Evolutionary conservation across 2,797 vertebrate genomes (phyloP).

Genomic region (Phylloscopus collybita): DNA sequence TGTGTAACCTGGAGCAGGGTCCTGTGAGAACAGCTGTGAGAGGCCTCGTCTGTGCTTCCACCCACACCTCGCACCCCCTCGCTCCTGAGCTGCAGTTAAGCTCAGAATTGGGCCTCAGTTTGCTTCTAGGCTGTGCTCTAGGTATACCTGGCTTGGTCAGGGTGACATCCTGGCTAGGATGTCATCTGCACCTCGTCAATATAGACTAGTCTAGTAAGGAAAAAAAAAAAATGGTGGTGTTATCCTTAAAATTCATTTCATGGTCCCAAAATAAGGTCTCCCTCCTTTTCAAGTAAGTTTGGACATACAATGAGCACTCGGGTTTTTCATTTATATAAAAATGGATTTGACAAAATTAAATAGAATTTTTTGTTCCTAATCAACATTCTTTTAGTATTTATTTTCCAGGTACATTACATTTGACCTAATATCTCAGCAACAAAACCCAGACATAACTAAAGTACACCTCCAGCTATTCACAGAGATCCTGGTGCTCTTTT

Average conservation of each 20-base stretch:
- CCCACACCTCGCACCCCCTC: not conserved
- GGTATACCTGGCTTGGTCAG: not conserved
- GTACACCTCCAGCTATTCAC: constrained; percentile 36
- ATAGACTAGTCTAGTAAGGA: not conserved
- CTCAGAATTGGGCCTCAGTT: not conserved
- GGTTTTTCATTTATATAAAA: not conserved
- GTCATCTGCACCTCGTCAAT: not conserved
- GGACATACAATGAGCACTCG: rapidly evolving
- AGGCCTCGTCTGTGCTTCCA: not conserved
- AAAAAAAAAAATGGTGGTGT: not conserved
- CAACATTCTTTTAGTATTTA: not conserved
- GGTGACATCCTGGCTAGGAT: not conserved
- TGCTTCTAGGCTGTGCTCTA: not conserved
- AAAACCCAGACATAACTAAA: constrained; percentile 61
- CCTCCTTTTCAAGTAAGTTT: not conserved
- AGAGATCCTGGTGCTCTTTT: constrained; percentile 15
- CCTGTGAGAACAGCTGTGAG: not conserved
- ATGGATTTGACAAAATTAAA: not conserved
- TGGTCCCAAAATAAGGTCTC: not conserved
- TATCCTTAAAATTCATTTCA: not conserved
- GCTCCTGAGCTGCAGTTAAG: not conserved
- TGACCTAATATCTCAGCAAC: constrained; percentile 55
- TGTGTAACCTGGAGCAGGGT: not conserved
- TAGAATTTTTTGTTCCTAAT: not conserved
- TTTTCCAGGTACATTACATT: constrained; percentile 50